phyloP scores from a whole-genome alignment of 2,113 vertebrate species.

The Alouatta palliata region DNA sequence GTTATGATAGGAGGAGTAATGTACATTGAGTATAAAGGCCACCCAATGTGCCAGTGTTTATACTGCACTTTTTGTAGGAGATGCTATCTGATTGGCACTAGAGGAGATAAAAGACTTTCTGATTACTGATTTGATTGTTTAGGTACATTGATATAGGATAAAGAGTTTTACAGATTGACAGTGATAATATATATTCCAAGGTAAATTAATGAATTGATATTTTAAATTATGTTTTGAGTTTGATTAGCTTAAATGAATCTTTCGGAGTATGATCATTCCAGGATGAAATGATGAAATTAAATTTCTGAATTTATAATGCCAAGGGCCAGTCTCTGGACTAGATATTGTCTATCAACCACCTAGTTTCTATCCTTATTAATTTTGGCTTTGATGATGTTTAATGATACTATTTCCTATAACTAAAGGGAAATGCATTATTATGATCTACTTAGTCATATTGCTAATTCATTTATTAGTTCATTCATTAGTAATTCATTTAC shows the following conservation, averaged over 20 bases:
- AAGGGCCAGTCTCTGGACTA: background rate
- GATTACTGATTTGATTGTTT: background rate
- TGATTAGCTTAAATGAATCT: constrained; percentile 34
- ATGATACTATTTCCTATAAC: background rate
- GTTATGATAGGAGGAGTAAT: background rate
- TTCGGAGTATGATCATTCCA: constrained; percentile 1
- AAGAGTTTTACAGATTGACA: background rate
- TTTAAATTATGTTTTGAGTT: constrained; percentile 32
- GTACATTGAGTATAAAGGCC: background rate
- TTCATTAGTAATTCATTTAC: background rate
- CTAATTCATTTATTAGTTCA: background rate
- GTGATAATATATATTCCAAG: background rate
- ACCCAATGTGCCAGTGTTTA: background rate
- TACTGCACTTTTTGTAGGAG: background rate
- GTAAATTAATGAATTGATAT: background rate
- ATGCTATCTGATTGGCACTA: background rate
- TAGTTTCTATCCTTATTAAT: background rate
- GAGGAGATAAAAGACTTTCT: background rate
- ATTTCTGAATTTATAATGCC: constrained; percentile 44
- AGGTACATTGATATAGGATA: background rate
- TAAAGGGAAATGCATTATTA: background rate
- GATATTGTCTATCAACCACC: background rate
- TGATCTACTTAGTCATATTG: background rate
- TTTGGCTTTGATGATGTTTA: constrained; percentile 26
- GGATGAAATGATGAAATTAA: constrained; percentile 19